Percentiles rank a stretch among this genome's conserved stretches.
These are phyloP conservation scores for Atherix ibis DNA, from an alignment of 2,888 invertebrate genomes.

Conservation along the genomic window DNA sequence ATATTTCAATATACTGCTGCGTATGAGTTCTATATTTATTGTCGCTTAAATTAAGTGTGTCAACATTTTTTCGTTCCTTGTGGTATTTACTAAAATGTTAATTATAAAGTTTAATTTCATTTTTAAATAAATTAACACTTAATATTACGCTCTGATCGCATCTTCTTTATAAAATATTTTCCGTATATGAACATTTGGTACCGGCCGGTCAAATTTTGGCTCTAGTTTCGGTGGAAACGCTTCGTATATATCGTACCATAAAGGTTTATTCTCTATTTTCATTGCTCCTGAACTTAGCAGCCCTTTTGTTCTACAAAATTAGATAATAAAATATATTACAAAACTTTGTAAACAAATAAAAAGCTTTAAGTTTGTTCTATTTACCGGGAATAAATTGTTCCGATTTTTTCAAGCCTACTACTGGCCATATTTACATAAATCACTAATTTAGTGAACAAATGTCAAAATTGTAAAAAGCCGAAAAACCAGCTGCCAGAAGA, in stretches of 20 bases:
- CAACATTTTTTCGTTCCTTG: constrained; percentile 38
- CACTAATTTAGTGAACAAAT: too few species aligned
- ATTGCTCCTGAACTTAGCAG: constrained; percentile 66
- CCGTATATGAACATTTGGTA: constrained; percentile 42
- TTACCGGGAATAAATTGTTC: constrained; percentile 55
- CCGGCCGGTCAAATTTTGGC: constrained; percentile 57
- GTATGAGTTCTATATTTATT: constrained; percentile 34
- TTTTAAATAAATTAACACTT: too few species aligned
- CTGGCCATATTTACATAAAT: too few species aligned
- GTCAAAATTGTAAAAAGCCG: too few species aligned
- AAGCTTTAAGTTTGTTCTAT: constrained; percentile 9
- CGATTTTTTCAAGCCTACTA: constrained; percentile 55
- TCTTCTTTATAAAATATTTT: constrained; percentile 76
- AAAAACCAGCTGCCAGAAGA: too few species aligned
- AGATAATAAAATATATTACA: not conserved
- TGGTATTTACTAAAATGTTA: constrained; percentile 47
- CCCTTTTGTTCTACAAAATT: constrained; percentile 48
- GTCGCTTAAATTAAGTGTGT: constrained; percentile 39
- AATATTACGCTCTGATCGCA: constrained; percentile 60
- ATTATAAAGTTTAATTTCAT: not conserved
- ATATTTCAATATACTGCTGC: constrained; percentile 45
- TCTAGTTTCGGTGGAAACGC: constrained; percentile 78
- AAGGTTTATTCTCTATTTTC: constrained; percentile 64
- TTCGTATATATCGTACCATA: constrained; percentile 88
- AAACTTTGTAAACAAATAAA: too few species aligned